A percentile compares a stretch with the other conserved stretches of the same genome.
Conservation (phyloP, 2,797 vertebrate species). For the Heliangelus exortis region DNA sequence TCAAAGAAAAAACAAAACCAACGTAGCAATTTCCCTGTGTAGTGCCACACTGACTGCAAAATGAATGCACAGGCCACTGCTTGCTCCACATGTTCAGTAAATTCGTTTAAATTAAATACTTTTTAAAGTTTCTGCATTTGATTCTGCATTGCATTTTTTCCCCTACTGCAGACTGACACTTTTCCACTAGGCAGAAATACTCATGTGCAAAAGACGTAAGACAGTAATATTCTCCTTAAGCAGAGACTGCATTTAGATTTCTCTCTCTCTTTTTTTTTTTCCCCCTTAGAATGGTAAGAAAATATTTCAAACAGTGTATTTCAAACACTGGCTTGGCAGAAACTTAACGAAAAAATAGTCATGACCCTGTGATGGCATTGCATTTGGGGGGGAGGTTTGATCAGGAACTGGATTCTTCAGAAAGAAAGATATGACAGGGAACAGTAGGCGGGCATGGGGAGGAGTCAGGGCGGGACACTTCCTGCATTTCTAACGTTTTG, state of each 20-base stretch:
- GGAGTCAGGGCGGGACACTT: constrained; percentile 78
- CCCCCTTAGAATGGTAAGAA: constrained; percentile 59
- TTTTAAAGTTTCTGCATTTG: constrained; percentile 69
- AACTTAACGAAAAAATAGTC: constrained; percentile 73
- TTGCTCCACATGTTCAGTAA: constrained; percentile 64
- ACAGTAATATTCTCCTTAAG: constrained; percentile 77
- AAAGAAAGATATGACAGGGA: constrained; percentile 81
- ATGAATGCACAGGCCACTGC: constrained; percentile 69
- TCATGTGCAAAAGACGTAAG: constrained; percentile 76
- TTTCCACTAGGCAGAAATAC: constrained; percentile 79
- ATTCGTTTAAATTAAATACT: constrained; percentile 69
- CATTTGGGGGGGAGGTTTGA: constrained; percentile 73
- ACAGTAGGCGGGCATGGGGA: constrained; percentile 73
- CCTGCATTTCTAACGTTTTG: constrained; percentile 80
- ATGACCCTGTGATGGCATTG: constrained; percentile 80
- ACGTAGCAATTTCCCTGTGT: constrained; percentile 72
- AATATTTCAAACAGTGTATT: constrained; percentile 76
- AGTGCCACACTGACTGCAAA: constrained; percentile 77
- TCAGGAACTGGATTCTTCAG: constrained; percentile 84
- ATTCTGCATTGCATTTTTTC: constrained; percentile 70
- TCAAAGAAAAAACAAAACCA: constrained; percentile 7
- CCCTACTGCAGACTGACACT: constrained; percentile 68
- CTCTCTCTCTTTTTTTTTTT: constrained; percentile 56
- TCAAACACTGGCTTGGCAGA: constrained; percentile 75
- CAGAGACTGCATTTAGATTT: constrained; percentile 76